Base-by-base conservation (phyloP, 92 coral and sea anemone genomes). In the Zoanthus gigantus region DNA sequence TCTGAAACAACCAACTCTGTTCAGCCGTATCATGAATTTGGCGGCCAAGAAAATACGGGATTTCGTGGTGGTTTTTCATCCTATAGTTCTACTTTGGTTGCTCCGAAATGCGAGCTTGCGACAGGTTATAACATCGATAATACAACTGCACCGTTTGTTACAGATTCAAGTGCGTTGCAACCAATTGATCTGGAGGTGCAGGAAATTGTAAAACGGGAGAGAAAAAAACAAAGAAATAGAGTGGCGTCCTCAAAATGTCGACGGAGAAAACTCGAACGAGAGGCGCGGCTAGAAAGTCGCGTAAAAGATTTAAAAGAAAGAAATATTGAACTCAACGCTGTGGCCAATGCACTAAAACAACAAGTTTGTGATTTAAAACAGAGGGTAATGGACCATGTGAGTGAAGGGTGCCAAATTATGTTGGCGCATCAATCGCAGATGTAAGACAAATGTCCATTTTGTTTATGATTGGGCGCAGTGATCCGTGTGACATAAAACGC, bases 181-280 rank as follows among this genome's bases (percentile, higher is more conserved):
- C 99, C 99, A 0, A 97, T 97, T 72, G 99, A 97, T 82, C 91
- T 97, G 67, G 99, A 97, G 80, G 94, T 97, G 86, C 99, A 97
- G 79, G 99, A 97, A 86, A 93, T 97, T 71, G 99, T 97, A 12
- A 97, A 97, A 89, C 95, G 99, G 7, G 99, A 97, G 68, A 85
- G 99, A 50, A 97, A 97, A 87, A 97, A 97, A 78, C 99, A 97
- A 82, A 89, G 99, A 89, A 97, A 97, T 75, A 73, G 99, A 89
- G 92, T 97, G 57, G 99, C 99, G 30, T 97, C 99, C n/a, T 97
- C 99, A 1, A 97, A 97, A 87, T 97, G 99, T 82, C 92, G 99
- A 11, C 96, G 96, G 48, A 79, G 99, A 66, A 97, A 97, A 90
- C 98, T 97, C 44, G 99, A 97, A 81, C 90, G 98, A 8, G 99